phyloP scores from a whole-genome alignment of 2,888 invertebrate species.

The Chrysolina oricalcia region DNA sequence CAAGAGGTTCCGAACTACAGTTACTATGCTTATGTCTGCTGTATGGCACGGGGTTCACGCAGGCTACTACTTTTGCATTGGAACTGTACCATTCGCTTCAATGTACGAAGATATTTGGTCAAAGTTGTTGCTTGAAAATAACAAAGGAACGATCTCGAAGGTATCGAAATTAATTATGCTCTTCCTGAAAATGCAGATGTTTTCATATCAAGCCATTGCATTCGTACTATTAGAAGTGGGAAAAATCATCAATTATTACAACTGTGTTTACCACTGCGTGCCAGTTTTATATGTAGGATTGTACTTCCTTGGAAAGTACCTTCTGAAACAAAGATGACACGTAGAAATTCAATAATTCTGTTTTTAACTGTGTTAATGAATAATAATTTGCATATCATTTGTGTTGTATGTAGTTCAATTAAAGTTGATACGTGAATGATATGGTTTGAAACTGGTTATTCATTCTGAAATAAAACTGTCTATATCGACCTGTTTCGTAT shows the following conservation, averaged over 20 bases:
- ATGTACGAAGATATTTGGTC: constrained; percentile 91
- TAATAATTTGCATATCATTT: too few species aligned
- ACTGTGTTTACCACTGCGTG: constrained; percentile 69
- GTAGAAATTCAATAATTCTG: constrained; percentile 19
- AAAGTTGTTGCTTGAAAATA: constrained; percentile 79
- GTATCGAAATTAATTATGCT: constrained; percentile 82
- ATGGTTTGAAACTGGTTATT: too few species aligned
- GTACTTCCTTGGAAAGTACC: constrained; percentile 63
- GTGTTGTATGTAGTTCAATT: too few species aligned
- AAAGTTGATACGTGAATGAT: too few species aligned
- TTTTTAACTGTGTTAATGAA: constrained; percentile 5
- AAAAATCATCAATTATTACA: constrained; percentile 77
- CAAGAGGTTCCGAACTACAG: constrained; percentile 77
- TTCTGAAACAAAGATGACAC: constrained; percentile 48
- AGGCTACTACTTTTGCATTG: constrained; percentile 95
- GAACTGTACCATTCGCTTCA: constrained; percentile 90
- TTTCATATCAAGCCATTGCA: constrained; percentile 92
- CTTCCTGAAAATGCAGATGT: constrained; percentile 88
- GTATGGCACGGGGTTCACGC: constrained; percentile 97
- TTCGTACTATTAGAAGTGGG: constrained; percentile 87
- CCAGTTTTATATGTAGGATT: constrained; percentile 63
- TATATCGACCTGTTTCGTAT: too few species aligned
- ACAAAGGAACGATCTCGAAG: constrained; percentile 77
- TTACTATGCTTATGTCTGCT: constrained; percentile 90
- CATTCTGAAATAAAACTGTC: too few species aligned